Base-by-base conservation (phyloP, 2,888 invertebrate genomes). In the Halocaridina rubra region DNA sequence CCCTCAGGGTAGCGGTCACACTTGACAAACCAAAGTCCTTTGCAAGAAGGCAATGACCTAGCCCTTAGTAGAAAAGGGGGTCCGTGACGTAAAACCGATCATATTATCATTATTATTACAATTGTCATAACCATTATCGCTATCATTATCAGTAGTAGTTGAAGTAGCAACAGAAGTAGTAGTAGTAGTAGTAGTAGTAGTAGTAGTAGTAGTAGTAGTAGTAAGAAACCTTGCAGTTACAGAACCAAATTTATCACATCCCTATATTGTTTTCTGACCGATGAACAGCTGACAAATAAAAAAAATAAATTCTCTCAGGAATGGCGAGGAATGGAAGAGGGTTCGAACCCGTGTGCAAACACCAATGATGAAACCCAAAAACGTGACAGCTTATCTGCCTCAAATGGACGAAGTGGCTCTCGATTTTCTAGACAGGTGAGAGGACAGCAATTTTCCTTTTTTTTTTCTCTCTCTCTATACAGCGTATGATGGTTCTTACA, bases 281-380 rank as follows among this genome's bases (percentile, higher is more conserved):
- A n/a, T n/a, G n/a, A n/a, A n/a, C n/a, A n/a, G n/a, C n/a, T n/a
- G n/a, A n/a, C n/a, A n/a, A n/a, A n/a, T n/a, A n/a, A n/a, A n/a
- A 39, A 13, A 39, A 8, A 7, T 39, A 8, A 13, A 39, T 3
- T 16, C 19, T 32, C 16, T 2, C 22, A 97, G 97, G 0, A 97
- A 98, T 90, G 98, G 97, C 0, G 96, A 97, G 85, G 94, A 95
- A 89, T 98, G 98, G 98, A 95, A 96, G 88, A 93, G 94, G 89
- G 95, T 98, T 90, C 94, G 98, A 10, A 95, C 96, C 1, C 95
- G 95, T 88, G 96, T 97, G 0, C 97, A 98, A 90, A 95, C 96
- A 89, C 96, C 97, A 2, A 95, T 97, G 90, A 92, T 98, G 86
- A 95, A 96, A 90, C 94, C 97, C 0, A 95, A 95, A 61, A 90